Base-by-base conservation (phyloP, 2,797 vertebrate species). In the Molossus alvarezi region DNA sequence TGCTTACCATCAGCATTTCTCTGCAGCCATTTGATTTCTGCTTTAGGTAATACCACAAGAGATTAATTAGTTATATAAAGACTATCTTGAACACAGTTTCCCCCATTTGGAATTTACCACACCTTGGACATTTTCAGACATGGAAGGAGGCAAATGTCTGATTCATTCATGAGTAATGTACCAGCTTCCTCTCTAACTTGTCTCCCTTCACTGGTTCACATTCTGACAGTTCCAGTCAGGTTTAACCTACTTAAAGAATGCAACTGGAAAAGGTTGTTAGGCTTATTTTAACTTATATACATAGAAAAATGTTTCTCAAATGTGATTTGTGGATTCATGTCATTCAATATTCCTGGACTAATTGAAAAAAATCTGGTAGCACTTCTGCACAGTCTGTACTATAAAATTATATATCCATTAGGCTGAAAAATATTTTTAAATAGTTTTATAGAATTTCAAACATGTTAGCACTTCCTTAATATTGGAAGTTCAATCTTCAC, bases 111-210 rank as follows among this genome's bases (percentile, higher is more conserved):
- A 81, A 79, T 67, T 83, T 58, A 64, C 53, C 67, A 18, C 85
- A 23, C 73, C 41, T 94, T 90, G 92, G 62, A 69, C 62, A 90
- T 88, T 96, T 96, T 87, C 91, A 87, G 64, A 67, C 64, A 51
- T 48, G 9, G 18, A 89, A 55, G 17, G 75, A 72, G 79, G n/a
- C 27, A 88, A 89, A 88, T 33, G 64, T 93, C 80, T 96, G 97
- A 97, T 96, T 97, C 95, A 97, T 86, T 93, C 53, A 15, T 96
- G 87, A 96, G 93, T 95, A 90, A 97, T 83, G 18, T 85, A 41
- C 73, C 81, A 55, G 83, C 62, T 96, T 98, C 95, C 96, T 97
- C n/a, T 84, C 83, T 37, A 83, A 57, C 57, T 21, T 65, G 45
- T 64, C 76, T 97, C 77, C 69, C 77, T 95, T 96, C 17, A 62